A percentile compares a stretch with the other conserved stretches of the same genome.
phyloP scores from a whole-genome alignment of 2,797 vertebrate species.

The Pelobates cultripes region DNA sequence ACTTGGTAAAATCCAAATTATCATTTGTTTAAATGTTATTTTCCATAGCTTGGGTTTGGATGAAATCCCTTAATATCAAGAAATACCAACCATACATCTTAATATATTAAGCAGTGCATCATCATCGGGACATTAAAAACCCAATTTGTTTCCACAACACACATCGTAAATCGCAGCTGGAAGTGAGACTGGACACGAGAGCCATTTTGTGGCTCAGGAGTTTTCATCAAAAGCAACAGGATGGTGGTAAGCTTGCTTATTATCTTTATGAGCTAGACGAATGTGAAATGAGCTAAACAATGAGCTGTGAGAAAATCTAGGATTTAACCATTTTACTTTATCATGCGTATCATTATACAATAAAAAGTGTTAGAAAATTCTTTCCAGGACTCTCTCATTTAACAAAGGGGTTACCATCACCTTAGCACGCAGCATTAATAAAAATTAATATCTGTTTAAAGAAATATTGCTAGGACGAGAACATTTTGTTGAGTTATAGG shows the following conservation, averaged over 20 bases:
- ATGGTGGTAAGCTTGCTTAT: not conserved
- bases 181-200: not conserved
- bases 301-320: not conserved
- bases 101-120: conserved; percentile 16
- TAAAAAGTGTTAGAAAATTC: too few relatives aligned
- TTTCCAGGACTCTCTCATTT: too few relatives aligned
- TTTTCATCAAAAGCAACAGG: not conserved
- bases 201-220: conserved; percentile 3
- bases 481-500: too few relatives aligned
- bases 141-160: conserved; percentile 7
- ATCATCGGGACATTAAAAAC: conserved; percentile 16
- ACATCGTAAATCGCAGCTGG: conserved; percentile 25
- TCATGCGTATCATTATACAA: too few relatives aligned
- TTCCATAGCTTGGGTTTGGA: conserved; percentile 9
- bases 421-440: too few relatives aligned
- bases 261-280: not conserved
- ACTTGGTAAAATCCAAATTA: not conserved
- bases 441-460: too few relatives aligned
- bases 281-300: not conserved
- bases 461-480: too few relatives aligned
- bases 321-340: not conserved
- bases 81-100: conserved; percentile 11
- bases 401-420: too few relatives aligned
- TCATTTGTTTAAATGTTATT: conserved; percentile 1
- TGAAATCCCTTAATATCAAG: not conserved